These are phyloP conservation scores for Merops nubicus DNA, from an alignment of 2,113 vertebrate genomes.

Conservation along the genomic window DNA sequence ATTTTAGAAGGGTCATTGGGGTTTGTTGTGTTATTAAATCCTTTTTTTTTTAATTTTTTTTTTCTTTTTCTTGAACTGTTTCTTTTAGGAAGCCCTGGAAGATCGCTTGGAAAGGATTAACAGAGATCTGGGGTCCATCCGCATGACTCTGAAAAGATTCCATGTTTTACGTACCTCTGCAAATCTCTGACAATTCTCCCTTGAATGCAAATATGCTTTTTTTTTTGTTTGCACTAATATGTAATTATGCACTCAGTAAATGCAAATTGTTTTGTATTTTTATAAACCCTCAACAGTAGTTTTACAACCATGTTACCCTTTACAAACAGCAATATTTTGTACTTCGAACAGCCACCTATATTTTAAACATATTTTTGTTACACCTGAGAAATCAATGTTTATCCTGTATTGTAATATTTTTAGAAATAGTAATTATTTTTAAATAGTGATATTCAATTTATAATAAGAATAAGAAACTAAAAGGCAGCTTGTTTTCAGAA, in stretches of 20 bases:
- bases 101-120: slow-evolving; percentile 92
- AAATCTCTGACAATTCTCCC: slow-evolving; percentile 81
- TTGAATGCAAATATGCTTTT: slow-evolving; percentile 53
- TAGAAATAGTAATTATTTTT: slow-evolving; percentile 76
- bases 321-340: slow-evolving; percentile 79
- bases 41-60: not conserved
- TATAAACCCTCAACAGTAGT: slow-evolving; percentile 62
- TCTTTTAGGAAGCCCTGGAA: slow-evolving; percentile 89
- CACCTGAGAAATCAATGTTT: slow-evolving; percentile 66
- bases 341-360: slow-evolving; percentile 74
- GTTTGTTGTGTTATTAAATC: not conserved
- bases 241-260: slow-evolving; percentile 75
- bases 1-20: not conserved
- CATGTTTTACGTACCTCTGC: slow-evolving; percentile 90
- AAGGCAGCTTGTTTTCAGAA: slow-evolving; percentile 74
- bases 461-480: slow-evolving; percentile 65
- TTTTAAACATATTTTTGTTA: slow-evolving; percentile 83
- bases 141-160: slow-evolving; percentile 95
- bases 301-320: slow-evolving; percentile 75
- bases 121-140: slow-evolving; percentile 89
- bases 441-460: slow-evolving; percentile 69
- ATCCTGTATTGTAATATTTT: slow-evolving; percentile 82
- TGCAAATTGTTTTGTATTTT: slow-evolving; percentile 79
- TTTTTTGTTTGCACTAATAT: slow-evolving; percentile 74
- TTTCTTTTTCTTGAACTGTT: not conserved